These are phyloP conservation scores for Drosophila melanogaster DNA, from an alignment of 1,140 invertebrate species.

Conservation along the genomic window Release_6_plus_ISO1_MT NC_004354.4:16359001-16359500, in stretches of 20 bases:
- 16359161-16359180: too few relatives aligned
- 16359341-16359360: constrained; percentile 81
- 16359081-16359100: too few relatives aligned
- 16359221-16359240: constrained; percentile 8
- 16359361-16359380: constrained; percentile 61
- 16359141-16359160: too few relatives aligned
- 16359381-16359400: constrained; percentile 63
- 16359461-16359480: constrained; percentile 15
- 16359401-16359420: constrained; percentile 75
- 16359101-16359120: too few relatives aligned
- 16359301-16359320: neutral
- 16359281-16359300: constrained; percentile 47
- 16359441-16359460: constrained; percentile 72
- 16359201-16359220: too few relatives aligned
- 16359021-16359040: neutral
- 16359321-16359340: constrained; percentile 39
- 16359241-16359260: constrained; percentile 8
- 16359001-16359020: constrained; percentile 15
- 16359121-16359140: too few relatives aligned
- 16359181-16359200: too few relatives aligned
- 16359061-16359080: neutral
- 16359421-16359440: constrained; percentile 73
- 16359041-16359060: constrained; percentile 24
- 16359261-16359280: constrained; percentile 12
- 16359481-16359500: constrained; percentile 9